phyloP scores from a whole-genome alignment of 1,140 invertebrate genomes.

The Protaetia brevitarsis region DNA sequence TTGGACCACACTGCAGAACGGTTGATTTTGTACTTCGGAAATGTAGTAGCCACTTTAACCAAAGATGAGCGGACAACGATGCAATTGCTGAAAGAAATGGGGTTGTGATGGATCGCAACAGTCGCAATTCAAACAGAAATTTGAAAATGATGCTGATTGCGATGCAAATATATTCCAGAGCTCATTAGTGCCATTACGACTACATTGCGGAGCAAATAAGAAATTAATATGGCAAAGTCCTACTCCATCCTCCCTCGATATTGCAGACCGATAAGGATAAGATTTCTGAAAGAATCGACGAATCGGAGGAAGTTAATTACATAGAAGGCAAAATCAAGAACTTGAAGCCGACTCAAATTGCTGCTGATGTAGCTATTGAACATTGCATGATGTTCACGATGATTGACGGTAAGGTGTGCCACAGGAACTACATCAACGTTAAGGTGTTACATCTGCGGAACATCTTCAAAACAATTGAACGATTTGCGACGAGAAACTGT shows the following conservation, averaged over 20 bases:
- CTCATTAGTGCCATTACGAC: conserved; percentile 42
- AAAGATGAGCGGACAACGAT: conserved; percentile 4
- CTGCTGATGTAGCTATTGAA: conserved; percentile 26
- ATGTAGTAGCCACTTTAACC: conserved; percentile 6
- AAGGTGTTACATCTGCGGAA: conserved; percentile 46
- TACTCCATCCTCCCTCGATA: conserved; percentile 30
- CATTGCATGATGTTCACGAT: conserved; percentile 44
- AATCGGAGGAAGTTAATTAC: conserved; percentile 21
- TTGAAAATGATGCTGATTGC: conserved; percentile 30
- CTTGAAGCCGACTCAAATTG: neutral
- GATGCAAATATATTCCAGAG: conserved; percentile 37
- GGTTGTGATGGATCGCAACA: conserved; percentile 30
- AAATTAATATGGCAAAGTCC: conserved; percentile 42
- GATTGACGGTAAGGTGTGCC: conserved; percentile 48
- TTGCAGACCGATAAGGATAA: conserved; percentile 28
- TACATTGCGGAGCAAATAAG: conserved; percentile 29
- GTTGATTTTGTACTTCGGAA: conserved; percentile 22
- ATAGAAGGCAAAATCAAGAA: conserved; percentile 18
- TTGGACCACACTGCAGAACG: conserved; percentile 31
- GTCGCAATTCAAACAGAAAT: conserved; percentile 37
- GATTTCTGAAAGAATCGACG: conserved; percentile 39
- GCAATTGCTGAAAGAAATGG: conserved; percentile 27
- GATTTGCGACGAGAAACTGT: conserved; percentile 32
- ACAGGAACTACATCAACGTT: conserved; percentile 43
- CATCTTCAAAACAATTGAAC: conserved; percentile 43